Conservation (phyloP, 2,797 vertebrate species). For the Coregonus sp. region DNA sequence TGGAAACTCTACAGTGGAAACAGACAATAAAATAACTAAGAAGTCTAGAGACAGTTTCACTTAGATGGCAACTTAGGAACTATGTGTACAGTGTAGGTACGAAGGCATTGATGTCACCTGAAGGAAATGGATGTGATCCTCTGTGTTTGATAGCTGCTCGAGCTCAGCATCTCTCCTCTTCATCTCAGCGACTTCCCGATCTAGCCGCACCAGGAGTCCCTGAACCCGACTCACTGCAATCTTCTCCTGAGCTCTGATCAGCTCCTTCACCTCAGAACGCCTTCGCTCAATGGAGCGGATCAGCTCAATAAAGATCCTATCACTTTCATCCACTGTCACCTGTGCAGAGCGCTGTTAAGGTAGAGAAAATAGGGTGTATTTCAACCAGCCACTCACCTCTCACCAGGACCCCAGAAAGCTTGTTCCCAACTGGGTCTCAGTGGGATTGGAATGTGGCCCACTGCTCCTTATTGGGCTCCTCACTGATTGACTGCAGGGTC, state of each 20-base stretch:
- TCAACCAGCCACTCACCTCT: not conserved
- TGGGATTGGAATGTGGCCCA: too few species aligned
- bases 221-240: slow-evolving; percentile 27
- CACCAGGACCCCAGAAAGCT: not conserved
- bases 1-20: slow-evolving; percentile 9
- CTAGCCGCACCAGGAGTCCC: slow-evolving; percentile 17
- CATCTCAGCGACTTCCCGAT: slow-evolving; percentile 45
- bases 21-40: not conserved
- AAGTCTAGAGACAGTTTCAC: not conserved
- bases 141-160: slow-evolving; percentile 37
- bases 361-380: not conserved
- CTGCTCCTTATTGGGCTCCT: too few species aligned
- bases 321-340: slow-evolving; percentile 36
- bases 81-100: not conserved
- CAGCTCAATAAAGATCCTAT: slow-evolving; percentile 42
- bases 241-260: slow-evolving; percentile 46
- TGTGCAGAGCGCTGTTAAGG: slow-evolving; percentile 34
- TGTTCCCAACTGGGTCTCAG: too few species aligned
- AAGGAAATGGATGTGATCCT: slow-evolving; percentile 20
- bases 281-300: slow-evolving; percentile 44
- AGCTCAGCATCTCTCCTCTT: slow-evolving; percentile 40
- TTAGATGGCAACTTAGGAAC: not conserved
- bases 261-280: slow-evolving; percentile 30
- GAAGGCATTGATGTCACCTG: slow-evolving; percentile 16
- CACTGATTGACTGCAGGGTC: too few species aligned